These are phyloP conservation scores for Connochaetes taurinus DNA, from an alignment of 2,113 vertebrate genomes.

Conservation along the genomic window DNA sequence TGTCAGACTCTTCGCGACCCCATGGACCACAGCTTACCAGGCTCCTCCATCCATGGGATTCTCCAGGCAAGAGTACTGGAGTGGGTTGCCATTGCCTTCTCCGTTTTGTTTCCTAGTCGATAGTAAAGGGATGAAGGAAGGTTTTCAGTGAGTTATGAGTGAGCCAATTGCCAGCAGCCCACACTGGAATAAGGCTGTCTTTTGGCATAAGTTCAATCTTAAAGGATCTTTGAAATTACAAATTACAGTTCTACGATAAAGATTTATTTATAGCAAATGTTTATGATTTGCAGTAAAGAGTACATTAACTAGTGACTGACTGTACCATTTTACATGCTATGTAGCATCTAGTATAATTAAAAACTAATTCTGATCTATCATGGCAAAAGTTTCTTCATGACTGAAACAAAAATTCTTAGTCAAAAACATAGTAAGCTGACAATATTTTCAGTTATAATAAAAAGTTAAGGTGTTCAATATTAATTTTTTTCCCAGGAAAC, in stretches of 20 bases:
- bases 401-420: not conserved
- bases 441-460: not conserved
- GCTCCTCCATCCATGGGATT: no score
- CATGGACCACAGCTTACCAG: no score
- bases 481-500: not conserved
- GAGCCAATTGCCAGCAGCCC: not conserved
- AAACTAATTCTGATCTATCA: not conserved
- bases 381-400: not conserved
- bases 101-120: not conserved
- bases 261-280: not conserved
- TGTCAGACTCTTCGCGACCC: fast-evolving
- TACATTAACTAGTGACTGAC: not conserved
- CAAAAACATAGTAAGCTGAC: not conserved
- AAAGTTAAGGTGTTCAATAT: not conserved
- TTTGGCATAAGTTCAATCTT: not conserved
- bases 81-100: no score
- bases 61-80: no score
- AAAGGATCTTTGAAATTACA: not conserved
- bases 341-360: not conserved
- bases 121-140: not conserved
- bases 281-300: not conserved
- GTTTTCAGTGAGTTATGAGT: not conserved
- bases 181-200: not conserved
- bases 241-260: not conserved
- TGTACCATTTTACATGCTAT: not conserved